These are phyloP conservation scores for Hipposideros larvatus DNA, from an alignment of 2,797 vertebrate species.

Conservation along the genomic window DNA sequence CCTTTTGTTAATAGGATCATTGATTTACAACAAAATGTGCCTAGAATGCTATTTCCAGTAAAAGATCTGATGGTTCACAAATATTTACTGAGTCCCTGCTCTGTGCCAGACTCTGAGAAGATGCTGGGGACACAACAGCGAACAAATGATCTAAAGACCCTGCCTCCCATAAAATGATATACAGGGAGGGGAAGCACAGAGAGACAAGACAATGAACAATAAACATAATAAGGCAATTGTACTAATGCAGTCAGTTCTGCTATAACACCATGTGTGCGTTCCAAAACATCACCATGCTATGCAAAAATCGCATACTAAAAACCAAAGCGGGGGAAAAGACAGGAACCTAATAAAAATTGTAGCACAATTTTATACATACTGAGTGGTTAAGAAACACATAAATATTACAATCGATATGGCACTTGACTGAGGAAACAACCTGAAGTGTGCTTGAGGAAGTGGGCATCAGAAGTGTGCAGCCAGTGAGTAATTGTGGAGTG, in stretches of 20 bases:
- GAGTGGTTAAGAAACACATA: neutral
- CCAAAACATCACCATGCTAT: neutral
- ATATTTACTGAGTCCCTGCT: neutral
- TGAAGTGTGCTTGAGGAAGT: neutral
- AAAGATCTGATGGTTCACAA: neutral
- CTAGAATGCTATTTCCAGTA: neutral
- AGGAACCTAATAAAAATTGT: neutral
- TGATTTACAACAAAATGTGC: slow-evolving; percentile 31
- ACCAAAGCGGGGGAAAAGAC: neutral
- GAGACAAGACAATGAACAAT: neutral
- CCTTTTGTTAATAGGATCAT: neutral
- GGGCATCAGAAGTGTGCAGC: neutral
- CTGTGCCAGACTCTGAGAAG: neutral
- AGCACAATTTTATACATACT: neutral
- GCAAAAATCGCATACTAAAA: neutral
- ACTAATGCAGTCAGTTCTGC: neutral
- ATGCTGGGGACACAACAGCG: neutral
- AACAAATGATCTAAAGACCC: neutral
- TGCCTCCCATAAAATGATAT: neutral
- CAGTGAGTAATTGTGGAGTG: neutral
- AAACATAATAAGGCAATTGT: neutral
- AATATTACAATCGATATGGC: neutral
- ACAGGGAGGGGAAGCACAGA: neutral
- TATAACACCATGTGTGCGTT: neutral
- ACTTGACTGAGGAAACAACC: neutral